These are phyloP conservation scores for Prietella phreatophila DNA, from an alignment of 2,113 vertebrate genomes.

Conservation along the genomic window DNA sequence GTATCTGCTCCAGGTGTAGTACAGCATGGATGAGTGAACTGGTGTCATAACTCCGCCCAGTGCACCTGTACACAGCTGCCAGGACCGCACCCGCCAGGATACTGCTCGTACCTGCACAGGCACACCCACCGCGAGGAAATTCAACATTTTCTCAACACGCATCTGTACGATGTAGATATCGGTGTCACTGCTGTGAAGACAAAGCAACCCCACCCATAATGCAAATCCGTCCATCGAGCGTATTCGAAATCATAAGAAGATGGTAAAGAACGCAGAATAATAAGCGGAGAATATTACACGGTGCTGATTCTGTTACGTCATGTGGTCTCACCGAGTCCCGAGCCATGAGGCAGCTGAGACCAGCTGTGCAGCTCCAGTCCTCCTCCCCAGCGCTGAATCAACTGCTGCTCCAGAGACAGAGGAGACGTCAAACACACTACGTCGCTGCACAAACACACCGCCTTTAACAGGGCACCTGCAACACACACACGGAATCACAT, in stretches of 20 bases:
- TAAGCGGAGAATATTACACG: not conserved
- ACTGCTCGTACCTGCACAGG: constrained; percentile 88
- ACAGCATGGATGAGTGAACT: constrained; percentile 87
- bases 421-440: constrained; percentile 74
- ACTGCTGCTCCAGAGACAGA: constrained; percentile 75
- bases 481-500: constrained; percentile 39
- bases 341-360: constrained; percentile 89
- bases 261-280: not conserved
- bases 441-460: constrained; percentile 84
- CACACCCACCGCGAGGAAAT: not conserved
- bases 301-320: not conserved
- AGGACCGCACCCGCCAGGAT: constrained; percentile 90
- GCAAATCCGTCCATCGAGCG: not conserved
- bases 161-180: not conserved
- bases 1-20: constrained; percentile 89
- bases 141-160: not conserved
- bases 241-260: not conserved
- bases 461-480: constrained; percentile 92
- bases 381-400: constrained; percentile 76
- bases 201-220: not conserved
- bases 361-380: constrained; percentile 92
- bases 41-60: constrained; percentile 71
- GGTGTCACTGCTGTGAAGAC: too few relatives aligned
- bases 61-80: constrained; percentile 78
- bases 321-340: constrained; percentile 83